Conservation (phyloP, 1,140 invertebrate genomes). For the Papilio xuthus region DNA sequence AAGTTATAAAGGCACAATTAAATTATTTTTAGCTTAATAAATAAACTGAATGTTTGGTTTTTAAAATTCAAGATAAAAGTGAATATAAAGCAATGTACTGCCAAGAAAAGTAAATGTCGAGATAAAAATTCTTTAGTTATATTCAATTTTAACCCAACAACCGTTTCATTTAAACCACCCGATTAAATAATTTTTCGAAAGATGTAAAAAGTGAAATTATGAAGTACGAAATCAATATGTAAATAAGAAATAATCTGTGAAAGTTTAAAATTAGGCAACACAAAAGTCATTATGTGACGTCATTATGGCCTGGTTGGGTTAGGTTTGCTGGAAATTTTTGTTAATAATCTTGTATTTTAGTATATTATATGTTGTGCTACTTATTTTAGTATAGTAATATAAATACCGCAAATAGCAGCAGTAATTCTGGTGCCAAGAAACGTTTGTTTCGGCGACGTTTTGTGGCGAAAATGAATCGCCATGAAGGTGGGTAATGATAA, state of each 20-base stretch:
- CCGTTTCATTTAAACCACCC: too few species aligned
- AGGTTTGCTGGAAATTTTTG: slow-evolving; percentile 86
- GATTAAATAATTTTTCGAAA: not conserved
- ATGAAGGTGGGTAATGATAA: slow-evolving; percentile 88
- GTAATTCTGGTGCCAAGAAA: slow-evolving; percentile 75
- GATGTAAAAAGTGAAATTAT: not conserved
- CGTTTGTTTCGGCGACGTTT: slow-evolving; percentile 78
- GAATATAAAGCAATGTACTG: not conserved
- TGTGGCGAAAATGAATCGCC: slow-evolving; percentile 89
- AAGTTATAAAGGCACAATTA: not conserved
- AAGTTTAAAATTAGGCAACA: slow-evolving; percentile 60
- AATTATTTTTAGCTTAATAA: not conserved
- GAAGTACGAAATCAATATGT: not conserved
- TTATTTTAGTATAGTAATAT: slow-evolving; percentile 81
- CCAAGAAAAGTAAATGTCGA: not conserved
- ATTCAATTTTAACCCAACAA: not conserved
- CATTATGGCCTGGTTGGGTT: slow-evolving; percentile 88
- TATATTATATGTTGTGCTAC: slow-evolving; percentile 83
- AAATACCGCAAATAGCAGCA: slow-evolving; percentile 75
- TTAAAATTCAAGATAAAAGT: not conserved
- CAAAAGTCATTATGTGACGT: slow-evolving; percentile 83
- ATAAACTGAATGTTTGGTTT: not conserved
- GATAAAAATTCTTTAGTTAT: not conserved
- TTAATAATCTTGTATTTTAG: slow-evolving; percentile 84
- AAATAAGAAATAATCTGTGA: slow-evolving; percentile 28